These are phyloP conservation scores for Holcopasites calliopsidis DNA, from an alignment of 1,140 invertebrate species.

Conservation along the genomic window DNA sequence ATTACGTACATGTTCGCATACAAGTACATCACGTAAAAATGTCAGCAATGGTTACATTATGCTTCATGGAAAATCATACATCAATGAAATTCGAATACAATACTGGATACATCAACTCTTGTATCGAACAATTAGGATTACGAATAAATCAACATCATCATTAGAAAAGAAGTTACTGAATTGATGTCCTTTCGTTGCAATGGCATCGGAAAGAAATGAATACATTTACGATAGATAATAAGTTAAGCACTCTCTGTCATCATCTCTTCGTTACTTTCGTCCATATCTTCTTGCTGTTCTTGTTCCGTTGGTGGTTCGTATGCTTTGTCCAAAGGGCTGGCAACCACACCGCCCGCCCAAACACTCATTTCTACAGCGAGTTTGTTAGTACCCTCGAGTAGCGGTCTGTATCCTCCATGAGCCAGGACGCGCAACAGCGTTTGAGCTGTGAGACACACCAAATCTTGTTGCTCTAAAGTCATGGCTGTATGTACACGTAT, in stretches of 20 bases:
- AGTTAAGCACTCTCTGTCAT: conserved; percentile 78
- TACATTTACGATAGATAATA: neutral
- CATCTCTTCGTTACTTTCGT: conserved; percentile 80
- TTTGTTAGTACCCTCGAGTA: conserved; percentile 86
- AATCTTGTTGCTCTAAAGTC: conserved; percentile 96
- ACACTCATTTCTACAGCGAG: conserved; percentile 91
- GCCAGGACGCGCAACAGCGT: conserved; percentile 93
- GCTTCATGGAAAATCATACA: conserved; percentile 13
- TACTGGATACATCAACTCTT: conserved; percentile 59
- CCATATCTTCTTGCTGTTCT: conserved; percentile 81
- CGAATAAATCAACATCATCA: conserved; percentile 16
- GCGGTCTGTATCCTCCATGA: conserved; percentile 95
- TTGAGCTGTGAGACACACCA: conserved; percentile 93
- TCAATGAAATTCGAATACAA: conserved; percentile 20
- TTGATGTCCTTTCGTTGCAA: neutral
- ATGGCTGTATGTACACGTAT: conserved; percentile 94
- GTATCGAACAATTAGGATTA: conserved; percentile 39
- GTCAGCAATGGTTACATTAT: neutral
- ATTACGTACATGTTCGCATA: neutral
- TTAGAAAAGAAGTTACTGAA: conserved; percentile 20
- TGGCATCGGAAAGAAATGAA: neutral
- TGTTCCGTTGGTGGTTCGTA: conserved; percentile 87
- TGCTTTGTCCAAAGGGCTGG: conserved; percentile 93
- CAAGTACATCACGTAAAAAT: neutral
- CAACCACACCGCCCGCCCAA: conserved; percentile 94